Evolutionary conservation across 2,113 vertebrate genomes (phyloP).

Genomic region (Litocranius walleri): DNA sequence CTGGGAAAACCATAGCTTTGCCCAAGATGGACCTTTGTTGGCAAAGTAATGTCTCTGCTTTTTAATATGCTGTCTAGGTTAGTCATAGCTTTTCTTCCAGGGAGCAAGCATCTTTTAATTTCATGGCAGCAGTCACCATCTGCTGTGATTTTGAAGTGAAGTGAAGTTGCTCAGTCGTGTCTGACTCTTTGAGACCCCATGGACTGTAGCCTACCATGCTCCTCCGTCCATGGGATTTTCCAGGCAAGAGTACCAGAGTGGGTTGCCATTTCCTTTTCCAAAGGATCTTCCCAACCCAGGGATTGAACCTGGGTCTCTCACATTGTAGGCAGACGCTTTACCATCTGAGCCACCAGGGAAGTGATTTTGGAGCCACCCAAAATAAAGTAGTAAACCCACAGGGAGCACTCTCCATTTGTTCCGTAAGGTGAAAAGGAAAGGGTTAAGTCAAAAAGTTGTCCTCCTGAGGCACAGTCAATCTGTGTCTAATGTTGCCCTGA

Average conservation of each 20-base stretch:
- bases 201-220: too few relatives aligned
- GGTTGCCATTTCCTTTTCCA: too few relatives aligned
- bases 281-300: too few relatives aligned
- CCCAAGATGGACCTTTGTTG: background rate
- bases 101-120: background rate
- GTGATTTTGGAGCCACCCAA: background rate
- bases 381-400: background rate
- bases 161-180: too few relatives aligned
- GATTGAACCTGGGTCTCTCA: too few relatives aligned
- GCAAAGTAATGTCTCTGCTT: background rate
- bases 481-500: background rate
- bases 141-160: background rate
- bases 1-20: background rate
- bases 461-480: rapidly evolving
- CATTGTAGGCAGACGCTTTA: too few relatives aligned
- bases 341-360: background rate
- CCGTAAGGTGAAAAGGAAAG: background rate
- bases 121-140: background rate
- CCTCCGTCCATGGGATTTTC: too few relatives aligned
- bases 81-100: background rate
- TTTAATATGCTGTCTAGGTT: background rate
- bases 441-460: background rate
- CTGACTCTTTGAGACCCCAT: too few relatives aligned
- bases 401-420: background rate
- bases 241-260: too few relatives aligned